Base-by-base conservation (phyloP, 2,888 invertebrate genomes). In the Amblyjoppa fuscipennis region DNA sequence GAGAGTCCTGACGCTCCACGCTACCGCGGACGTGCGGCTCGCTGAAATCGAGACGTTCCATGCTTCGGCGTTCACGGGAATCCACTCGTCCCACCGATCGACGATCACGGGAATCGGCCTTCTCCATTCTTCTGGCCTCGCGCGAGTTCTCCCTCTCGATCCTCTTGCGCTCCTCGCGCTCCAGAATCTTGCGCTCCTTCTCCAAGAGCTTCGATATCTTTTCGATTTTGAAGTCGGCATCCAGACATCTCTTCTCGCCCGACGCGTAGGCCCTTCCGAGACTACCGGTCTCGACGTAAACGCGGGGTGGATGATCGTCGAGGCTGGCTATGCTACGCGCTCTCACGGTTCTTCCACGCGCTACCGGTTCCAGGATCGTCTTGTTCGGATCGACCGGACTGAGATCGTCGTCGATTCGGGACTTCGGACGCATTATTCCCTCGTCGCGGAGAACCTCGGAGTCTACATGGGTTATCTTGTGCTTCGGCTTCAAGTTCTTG, bases 361-460 rank as follows among this genome's bases (percentile, higher is more conserved):
- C 76, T 0, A 85, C 88, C 13, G 69, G 69, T 66, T 91, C 91
- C 6, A 88, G 71, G 56, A 90, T 87, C 0, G 85, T 86, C 38
- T 84, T 88, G 45, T 88, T 90, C 3, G 79, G 41, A 28, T 94
- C 93, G 0, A 91, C 89, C 2, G 93, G 93, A 83, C 93, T 93
- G 28, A 91, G 77, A 71, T 94, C 93, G 74, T 94, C 94, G 75
- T 94, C 94, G 59, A 94, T 93, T 13, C 94, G 90, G 0, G 94
- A 93, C 68, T 94, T 94, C 0, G 94, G 94, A 49, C 92, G 89
- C 94, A 94, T 94, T 7, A 94, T 94, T 73, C 94, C 94, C 84
- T 94, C 93, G 77, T 94, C 94, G 3, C 94, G 88, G 25, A 94
- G 83, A 0, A 94, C 90, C 77, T 94, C 94, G 0, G 94, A 94